Percentiles rank a stretch among this genome's conserved stretches.
Conservation (phyloP, 2,113 vertebrate genomes). For the Proterorhinus semilunaris region DNA sequence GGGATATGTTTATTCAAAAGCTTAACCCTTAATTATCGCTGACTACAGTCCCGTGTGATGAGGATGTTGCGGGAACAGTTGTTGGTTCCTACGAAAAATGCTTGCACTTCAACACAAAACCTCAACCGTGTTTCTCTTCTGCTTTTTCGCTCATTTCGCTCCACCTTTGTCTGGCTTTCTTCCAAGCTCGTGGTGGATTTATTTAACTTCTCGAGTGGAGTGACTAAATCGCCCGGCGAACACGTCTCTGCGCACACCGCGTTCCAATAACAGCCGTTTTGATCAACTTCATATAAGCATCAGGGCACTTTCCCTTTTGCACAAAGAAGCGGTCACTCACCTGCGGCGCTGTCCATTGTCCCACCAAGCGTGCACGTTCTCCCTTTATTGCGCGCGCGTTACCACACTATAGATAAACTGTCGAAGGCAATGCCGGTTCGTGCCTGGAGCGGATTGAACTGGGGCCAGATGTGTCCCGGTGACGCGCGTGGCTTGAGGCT, state of each 20-base stretch:
- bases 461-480: neutral
- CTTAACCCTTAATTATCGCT: no score
- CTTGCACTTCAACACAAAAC: slow-evolving; percentile 19
- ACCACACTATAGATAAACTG: neutral
- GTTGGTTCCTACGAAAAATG: neutral
- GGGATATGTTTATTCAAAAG: no score
- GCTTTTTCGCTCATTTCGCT: no score
- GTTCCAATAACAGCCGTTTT: neutral
- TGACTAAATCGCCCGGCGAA: neutral
- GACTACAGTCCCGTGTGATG: neutral
- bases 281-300: no score
- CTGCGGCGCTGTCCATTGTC: slow-evolving; percentile 10
- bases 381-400: neutral
- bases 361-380: neutral
- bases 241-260: neutral
- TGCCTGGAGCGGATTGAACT: neutral
- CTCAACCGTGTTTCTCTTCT: slow-evolving; percentile 26
- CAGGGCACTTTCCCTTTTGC: neutral
- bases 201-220: neutral
- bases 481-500: neutral
- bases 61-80: neutral
- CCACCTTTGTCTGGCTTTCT: neutral
- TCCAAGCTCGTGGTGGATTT: neutral
- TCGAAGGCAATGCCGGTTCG: neutral
- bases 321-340: slow-evolving; percentile 16